Evolutionary conservation across 2,113 vertebrate genomes (phyloP).

Genomic region (Cyanistes caeruleus): DNA sequence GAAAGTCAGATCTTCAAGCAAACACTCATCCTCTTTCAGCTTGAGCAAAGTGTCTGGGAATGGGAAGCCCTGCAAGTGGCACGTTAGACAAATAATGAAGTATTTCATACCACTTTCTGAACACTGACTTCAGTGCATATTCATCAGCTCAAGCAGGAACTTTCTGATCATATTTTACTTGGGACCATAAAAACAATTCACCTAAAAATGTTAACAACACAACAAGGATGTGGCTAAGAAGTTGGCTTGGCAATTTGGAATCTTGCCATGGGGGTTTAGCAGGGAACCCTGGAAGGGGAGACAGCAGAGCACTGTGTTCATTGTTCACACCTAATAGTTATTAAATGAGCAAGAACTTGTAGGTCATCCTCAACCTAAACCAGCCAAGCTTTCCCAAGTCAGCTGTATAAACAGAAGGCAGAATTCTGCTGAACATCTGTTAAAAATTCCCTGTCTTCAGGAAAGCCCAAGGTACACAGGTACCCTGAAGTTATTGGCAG

Average conservation of each 20-base stretch:
- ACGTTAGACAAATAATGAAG: background rate
- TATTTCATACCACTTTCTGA: background rate
- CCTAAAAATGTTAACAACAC: slow-evolving; percentile 3
- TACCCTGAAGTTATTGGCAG: slow-evolving; percentile 12
- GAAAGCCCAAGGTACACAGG: slow-evolving; percentile 22
- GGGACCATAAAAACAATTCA: background rate
- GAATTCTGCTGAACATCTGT: slow-evolving; percentile 36
- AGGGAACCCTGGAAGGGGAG: background rate
- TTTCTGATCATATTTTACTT: background rate
- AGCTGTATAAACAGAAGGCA: slow-evolving; percentile 44
- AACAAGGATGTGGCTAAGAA: slow-evolving; percentile 20
- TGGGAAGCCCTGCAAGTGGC: background rate
- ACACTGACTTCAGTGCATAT: background rate
- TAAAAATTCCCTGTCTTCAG: slow-evolving; percentile 32
- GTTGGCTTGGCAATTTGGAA: background rate
- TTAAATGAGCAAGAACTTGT: slow-evolving; percentile 31
- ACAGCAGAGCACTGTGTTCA: background rate
- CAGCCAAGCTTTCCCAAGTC: slow-evolving; percentile 12
- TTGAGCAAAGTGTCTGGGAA: background rate
- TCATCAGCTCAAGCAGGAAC: background rate
- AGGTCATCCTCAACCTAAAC: slow-evolving; percentile 8
- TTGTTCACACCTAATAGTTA: slow-evolving; percentile 50
- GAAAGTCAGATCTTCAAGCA: background rate
- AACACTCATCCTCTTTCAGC: background rate
- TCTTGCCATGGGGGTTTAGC: background rate